Percentiles rank a stretch among this genome's conserved stretches.
phyloP scores from a whole-genome alignment of 53 echinoderm and acorn worm species.

The Apostichopus leukothele region DNA sequence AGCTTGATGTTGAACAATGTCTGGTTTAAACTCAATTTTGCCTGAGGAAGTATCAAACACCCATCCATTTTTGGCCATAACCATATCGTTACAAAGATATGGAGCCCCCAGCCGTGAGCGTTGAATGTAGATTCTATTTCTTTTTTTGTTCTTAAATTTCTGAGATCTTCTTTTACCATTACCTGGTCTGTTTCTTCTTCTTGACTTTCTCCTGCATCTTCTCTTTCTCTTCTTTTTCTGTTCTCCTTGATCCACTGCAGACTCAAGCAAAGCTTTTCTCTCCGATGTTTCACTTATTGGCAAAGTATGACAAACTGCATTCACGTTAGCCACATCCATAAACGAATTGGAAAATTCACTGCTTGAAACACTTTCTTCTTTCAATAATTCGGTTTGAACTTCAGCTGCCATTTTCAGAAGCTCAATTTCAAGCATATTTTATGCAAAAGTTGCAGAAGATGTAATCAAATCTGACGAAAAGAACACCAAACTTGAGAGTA shows the following conservation, averaged over 20 bases:
- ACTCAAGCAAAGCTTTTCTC: neutral
- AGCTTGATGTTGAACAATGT: neutral
- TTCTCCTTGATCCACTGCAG: neutral
- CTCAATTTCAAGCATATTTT: too few relatives aligned
- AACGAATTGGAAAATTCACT: neutral
- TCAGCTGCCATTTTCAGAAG: neutral
- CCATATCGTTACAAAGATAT: constrained; percentile 43
- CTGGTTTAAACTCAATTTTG: constrained; percentile 42
- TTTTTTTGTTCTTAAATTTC: constrained; percentile 8
- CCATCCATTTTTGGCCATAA: constrained; percentile 46
- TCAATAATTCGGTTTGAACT: neutral
- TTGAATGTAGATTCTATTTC: neutral
- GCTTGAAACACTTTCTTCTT: neutral
- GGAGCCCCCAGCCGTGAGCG: constrained; percentile 34
- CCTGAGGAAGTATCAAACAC: constrained; percentile 45
- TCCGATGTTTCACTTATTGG: neutral
- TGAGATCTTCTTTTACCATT: constrained; percentile 31
- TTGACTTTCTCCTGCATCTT: constrained; percentile 9
- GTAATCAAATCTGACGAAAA: too few relatives aligned
- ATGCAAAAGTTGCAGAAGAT: too few relatives aligned
- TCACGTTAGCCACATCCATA: neutral
- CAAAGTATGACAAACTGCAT: neutral
- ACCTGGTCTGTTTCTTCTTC: constrained; percentile 38
- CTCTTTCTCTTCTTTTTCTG: neutral
- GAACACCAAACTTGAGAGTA: too few relatives aligned